Conservation (phyloP, 23 tunicate species). For the Styela plicata region DNA sequence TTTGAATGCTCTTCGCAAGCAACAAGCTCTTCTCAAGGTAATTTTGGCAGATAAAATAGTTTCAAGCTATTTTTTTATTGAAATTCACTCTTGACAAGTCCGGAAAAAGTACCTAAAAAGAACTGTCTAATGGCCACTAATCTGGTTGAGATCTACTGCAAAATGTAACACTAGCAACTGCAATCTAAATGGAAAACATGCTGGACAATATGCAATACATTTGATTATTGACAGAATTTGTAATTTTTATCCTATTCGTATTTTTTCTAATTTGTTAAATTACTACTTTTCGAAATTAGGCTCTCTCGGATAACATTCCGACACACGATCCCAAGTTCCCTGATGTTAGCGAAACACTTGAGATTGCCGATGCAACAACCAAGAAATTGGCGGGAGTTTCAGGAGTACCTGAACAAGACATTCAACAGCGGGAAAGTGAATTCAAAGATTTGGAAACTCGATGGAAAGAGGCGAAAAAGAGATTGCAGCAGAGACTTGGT, state of each 20-base stretch:
- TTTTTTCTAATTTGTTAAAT: too few relatives aligned
- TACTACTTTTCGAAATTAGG: not conserved
- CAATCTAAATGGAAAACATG: too few relatives aligned
- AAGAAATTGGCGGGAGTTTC: conserved; percentile 1
- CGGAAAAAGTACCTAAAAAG: too few relatives aligned
- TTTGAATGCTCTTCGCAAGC: conserved; percentile 24
- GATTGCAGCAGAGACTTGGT: conserved; percentile 16
- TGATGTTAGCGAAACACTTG: conserved; percentile 27
- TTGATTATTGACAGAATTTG: too few relatives aligned
- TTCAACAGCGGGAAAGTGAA: conserved; percentile 17
- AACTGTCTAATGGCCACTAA: too few relatives aligned
- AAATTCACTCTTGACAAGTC: too few relatives aligned
- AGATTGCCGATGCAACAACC: conserved; percentile 20
- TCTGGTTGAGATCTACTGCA: too few relatives aligned
- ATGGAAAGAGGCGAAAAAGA: conserved; percentile 38
- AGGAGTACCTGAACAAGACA: conserved; percentile 40
- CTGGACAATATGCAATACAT: too few relatives aligned
- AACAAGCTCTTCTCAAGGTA: conserved; percentile 18
- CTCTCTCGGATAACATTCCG: conserved; percentile 32
- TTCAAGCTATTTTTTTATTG: too few relatives aligned
- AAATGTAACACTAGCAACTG: too few relatives aligned
- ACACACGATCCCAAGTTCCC: conserved; percentile 36
- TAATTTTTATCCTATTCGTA: too few relatives aligned
- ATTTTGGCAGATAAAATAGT: too few relatives aligned
- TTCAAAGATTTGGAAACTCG: conserved; percentile 22